These are phyloP conservation scores for Epistrophe eligans DNA, from an alignment of 2,888 invertebrate genomes.

Conservation along the genomic window DNA sequence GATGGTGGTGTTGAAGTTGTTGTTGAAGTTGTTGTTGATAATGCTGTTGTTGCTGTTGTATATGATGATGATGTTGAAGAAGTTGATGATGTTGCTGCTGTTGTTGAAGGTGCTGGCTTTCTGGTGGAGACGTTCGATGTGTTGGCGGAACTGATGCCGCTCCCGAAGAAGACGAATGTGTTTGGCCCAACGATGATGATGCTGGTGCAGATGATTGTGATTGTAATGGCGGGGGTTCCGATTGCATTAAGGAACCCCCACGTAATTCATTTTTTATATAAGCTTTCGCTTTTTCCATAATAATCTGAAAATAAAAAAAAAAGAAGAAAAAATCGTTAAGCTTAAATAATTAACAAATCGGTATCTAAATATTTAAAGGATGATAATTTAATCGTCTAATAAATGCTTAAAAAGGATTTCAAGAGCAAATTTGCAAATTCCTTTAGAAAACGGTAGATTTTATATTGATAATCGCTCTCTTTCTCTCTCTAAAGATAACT, in stretches of 20 bases:
- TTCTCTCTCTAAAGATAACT: too few species aligned
- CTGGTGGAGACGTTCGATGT: conserved; percentile 70
- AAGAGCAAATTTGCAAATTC: too few species aligned
- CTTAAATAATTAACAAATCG: background rate
- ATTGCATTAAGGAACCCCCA: conserved; percentile 83
- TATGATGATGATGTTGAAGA: conserved; percentile 55
- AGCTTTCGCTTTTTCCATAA: conserved; percentile 89
- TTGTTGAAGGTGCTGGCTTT: conserved; percentile 56
- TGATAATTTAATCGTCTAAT: too few species aligned
- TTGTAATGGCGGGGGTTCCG: conserved; percentile 75
- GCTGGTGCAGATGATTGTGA: conserved; percentile 76
- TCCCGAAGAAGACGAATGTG: conserved; percentile 61
- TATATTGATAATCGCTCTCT: too few species aligned
- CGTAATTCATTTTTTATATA: conserved; percentile 89
- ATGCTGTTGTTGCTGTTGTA: conserved; percentile 54
- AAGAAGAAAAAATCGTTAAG: background rate
- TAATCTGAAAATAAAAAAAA: conserved; percentile 77
- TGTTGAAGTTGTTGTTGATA: conserved; percentile 47
- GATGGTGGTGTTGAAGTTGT: conserved; percentile 73
- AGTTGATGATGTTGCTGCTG: conserved; percentile 68
- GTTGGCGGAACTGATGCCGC: conserved; percentile 56
- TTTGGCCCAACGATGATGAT: conserved; percentile 61
- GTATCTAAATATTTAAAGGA: background rate
- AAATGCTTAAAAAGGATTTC: too few species aligned
- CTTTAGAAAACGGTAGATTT: too few species aligned